Base-by-base conservation (phyloP, 2,888 invertebrate species). In the Cremastinae sp. region DNA sequence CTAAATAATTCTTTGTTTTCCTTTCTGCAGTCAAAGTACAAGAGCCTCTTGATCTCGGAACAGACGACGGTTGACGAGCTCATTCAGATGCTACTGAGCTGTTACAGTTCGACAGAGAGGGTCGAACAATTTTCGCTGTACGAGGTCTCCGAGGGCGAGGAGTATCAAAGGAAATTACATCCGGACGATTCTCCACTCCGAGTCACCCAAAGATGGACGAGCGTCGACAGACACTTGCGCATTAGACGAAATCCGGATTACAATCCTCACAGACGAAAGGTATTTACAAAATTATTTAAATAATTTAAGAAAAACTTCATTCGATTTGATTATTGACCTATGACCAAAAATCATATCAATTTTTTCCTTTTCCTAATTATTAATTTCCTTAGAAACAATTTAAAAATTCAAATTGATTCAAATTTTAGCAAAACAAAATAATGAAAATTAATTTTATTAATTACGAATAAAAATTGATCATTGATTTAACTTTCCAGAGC, bases 1-100 rank as follows among this genome's bases (percentile, higher is more conserved):
- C 35, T 2, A 56, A 12, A 12, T 18, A 58, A 16, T 47, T n/a
- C 10, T 47, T 61, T 56, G 64, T 37, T 7, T 55, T 39, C 35
- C 8, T 18, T 37, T 78, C 87, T 87, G 12, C 87, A 96, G 88
- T 97, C 97, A 0, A 96, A 97, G 91, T 97, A 97, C 92, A 97
- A 97, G 91, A 96, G 96, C 82, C 91, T 97, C 82, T 92, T 97
- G 80, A 95, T 97, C 83, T 97, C 97, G 80, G 96, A 97, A 83
- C 93, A 95, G 85, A 97, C 97, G 56, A 96, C 96, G 18, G 95
- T 95, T 0, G 96, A 96, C 87, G 97, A 97, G 90, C 91, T 97
- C 76, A 93, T 97, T 76, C 94, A 95, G 77, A 93, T 97, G 81
- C 90, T 97, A 72, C 91, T 97, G 72, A 95, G 95, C 83, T 97